Evolutionary conservation across 2,888 invertebrate genomes (phyloP).

Genomic region (Conus canariensis): DNA sequence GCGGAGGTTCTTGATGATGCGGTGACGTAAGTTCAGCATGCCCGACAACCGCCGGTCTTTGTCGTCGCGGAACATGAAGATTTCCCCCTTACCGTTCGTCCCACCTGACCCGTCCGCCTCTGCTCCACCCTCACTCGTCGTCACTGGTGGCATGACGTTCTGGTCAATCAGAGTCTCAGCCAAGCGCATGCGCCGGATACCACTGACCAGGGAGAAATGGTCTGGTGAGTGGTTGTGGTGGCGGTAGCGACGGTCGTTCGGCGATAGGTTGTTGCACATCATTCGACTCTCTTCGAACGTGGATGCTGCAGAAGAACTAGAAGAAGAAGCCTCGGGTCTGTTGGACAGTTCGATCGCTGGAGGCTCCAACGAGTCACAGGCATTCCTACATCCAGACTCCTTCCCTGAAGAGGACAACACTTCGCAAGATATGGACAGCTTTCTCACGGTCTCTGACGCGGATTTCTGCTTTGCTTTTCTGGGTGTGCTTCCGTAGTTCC

Average conservation of each 20-base stretch:
- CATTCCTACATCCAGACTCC: background rate
- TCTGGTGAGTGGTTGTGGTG: slow-evolving; percentile 42
- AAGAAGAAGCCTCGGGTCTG: slow-evolving; percentile 37
- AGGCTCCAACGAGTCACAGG: background rate
- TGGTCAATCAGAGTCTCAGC: slow-evolving; percentile 64
- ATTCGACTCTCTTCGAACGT: slow-evolving; percentile 51
- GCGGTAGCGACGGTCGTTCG: slow-evolving; percentile 32
- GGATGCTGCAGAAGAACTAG: slow-evolving; percentile 51
- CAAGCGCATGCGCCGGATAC: slow-evolving; percentile 59
- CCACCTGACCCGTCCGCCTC: background rate
- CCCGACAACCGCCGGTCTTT: slow-evolving; percentile 56
- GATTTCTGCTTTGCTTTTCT: background rate
- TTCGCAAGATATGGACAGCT: slow-evolving; percentile 25
- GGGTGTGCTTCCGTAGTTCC: slow-evolving; percentile 16
- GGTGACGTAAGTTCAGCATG: slow-evolving; percentile 40
- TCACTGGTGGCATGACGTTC: slow-evolving; percentile 53
- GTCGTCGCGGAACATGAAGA: slow-evolving; percentile 62
- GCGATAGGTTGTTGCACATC: slow-evolving; percentile 40
- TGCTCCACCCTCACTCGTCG: slow-evolving; percentile 13
- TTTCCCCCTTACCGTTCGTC: slow-evolving; percentile 41
- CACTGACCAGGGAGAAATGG: slow-evolving; percentile 61
- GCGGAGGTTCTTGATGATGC: slow-evolving; percentile 63
- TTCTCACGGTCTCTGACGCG: background rate
- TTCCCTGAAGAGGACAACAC: slow-evolving; percentile 11
- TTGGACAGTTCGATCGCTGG: slow-evolving; percentile 8